Conservation (phyloP, 2,797 vertebrate genomes). For the Peromyscus nudipes region DNA sequence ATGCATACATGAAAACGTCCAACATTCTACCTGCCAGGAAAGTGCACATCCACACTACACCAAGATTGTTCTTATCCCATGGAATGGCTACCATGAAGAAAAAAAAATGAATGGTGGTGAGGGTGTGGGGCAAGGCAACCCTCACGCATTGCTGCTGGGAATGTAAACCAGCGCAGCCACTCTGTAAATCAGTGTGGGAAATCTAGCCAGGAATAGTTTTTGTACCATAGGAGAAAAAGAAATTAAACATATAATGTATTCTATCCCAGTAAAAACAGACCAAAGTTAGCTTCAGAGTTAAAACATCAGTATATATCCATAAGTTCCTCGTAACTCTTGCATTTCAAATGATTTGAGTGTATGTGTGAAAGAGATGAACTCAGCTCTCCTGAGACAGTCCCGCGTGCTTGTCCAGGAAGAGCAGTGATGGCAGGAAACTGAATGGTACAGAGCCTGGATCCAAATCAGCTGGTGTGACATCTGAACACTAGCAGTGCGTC, state of each 20-base stretch:
- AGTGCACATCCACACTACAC: neutral
- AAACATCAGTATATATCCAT: neutral
- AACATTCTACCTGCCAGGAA: neutral
- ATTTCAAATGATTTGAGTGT: neutral
- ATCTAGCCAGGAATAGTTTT: neutral
- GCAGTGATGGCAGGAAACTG: neutral
- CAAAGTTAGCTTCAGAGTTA: neutral
- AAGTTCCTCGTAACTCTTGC: neutral
- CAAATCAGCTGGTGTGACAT: neutral
- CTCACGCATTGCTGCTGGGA: neutral
- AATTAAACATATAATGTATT: neutral
- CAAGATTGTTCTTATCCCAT: neutral
- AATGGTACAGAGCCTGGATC: neutral
- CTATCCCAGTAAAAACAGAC: neutral
- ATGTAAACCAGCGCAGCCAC: neutral
- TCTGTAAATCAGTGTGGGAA: neutral
- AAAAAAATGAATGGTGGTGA: neutral
- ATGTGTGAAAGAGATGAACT: neutral
- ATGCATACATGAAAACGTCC: neutral
- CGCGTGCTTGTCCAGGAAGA: neutral
- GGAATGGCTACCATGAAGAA: neutral
- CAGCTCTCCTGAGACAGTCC: neutral
- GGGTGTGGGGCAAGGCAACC: neutral
- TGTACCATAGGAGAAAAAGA: neutral
- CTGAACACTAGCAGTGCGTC: rapidly evolving